Base-by-base conservation (phyloP, 2,797 vertebrate genomes). In the Chelmon rostratus region DNA sequence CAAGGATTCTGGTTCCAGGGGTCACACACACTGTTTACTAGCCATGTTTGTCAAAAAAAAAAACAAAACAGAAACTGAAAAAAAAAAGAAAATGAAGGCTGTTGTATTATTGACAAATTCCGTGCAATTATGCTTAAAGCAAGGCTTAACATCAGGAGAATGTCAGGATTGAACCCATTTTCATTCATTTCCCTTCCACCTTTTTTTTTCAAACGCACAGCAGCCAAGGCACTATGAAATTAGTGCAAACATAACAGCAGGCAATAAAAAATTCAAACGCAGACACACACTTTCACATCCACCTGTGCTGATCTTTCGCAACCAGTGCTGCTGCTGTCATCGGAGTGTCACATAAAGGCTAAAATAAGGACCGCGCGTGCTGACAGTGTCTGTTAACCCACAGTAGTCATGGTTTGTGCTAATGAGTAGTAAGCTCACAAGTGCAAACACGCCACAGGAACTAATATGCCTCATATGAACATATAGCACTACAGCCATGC, bases 71-170 rank as follows among this genome's bases (percentile, higher is more conserved):
- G 5, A 19, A 59, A 46, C 3, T 23, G 10, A 52, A 52, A 52
- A 52, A 38, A 49, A 37, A 56, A 73, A 13, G 3, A 23, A 44
- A 63, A 58, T 21, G 1, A 53, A 66, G 33, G 37, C 9, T 16
- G 16, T 46, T 67, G 33, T 65, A 12, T 76, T 81, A 50, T 50
- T 53, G 49, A 62, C n/a, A 62, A 66, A 77, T 78, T 50, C 7
- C 54, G 42, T 28, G 53, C 38, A 77, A 67, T 81, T 62, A 46
- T 61, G 61, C 71, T 80, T 15, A 25, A 64, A 81, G 78, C 42
- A 0, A 68, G 40, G 74, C 71, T 88, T 83, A 77, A 67, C n/a
- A 46, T 73, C 47, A 61, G 68, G 53, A 38, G 33, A 74, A 68
- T 42, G 23, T 65, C 25, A 68, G 38, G 69, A 57, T 70, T 73